A percentile compares a stretch with the other conserved stretches of the same genome.
Conservation (phyloP, 1,140 invertebrate genomes). For the Nephotettix cincticeps region DNA sequence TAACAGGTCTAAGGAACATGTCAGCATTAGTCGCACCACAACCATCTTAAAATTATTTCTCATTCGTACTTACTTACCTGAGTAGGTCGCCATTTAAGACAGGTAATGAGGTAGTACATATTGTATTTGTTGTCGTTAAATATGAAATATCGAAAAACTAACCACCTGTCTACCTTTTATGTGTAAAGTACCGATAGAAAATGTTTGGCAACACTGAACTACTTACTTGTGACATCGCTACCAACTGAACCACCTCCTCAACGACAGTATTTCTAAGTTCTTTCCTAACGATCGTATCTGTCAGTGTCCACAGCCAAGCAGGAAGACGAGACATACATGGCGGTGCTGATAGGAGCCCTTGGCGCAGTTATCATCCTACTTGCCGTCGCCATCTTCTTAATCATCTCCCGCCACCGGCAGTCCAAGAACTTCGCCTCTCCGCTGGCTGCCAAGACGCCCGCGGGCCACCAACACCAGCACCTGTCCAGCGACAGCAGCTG, state of each 20-base stretch:
- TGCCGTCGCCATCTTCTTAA: slow-evolving; percentile 71
- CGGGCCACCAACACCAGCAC: slow-evolving; percentile 46
- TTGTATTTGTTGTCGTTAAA: too few species aligned
- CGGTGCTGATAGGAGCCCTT: slow-evolving; percentile 77
- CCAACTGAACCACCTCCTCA: background rate
- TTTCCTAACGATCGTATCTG: background rate
- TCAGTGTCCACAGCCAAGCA: slow-evolving; percentile 62
- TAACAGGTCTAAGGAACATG: too few species aligned
- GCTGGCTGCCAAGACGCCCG: slow-evolving; percentile 58
- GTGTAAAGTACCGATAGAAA: too few species aligned
- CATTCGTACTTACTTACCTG: too few species aligned
- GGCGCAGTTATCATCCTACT: slow-evolving; percentile 74
- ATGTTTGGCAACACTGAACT: background rate
- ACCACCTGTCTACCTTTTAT: too few species aligned
- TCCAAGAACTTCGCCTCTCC: slow-evolving; percentile 76
- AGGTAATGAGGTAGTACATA: too few species aligned
- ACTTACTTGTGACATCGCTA: background rate
- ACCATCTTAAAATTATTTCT: too few species aligned
- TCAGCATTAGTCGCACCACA: too few species aligned
- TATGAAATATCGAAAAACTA: too few species aligned
- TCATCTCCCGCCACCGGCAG: slow-evolving; percentile 72
- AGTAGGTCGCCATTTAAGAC: too few species aligned
- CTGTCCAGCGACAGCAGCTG: slow-evolving; percentile 50
- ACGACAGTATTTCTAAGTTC: too few species aligned
- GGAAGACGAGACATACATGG: slow-evolving; percentile 75